Evolutionary conservation across 2,797 vertebrate species (phyloP).

Genomic region (Microctenopoma steveboyesi): DNA sequence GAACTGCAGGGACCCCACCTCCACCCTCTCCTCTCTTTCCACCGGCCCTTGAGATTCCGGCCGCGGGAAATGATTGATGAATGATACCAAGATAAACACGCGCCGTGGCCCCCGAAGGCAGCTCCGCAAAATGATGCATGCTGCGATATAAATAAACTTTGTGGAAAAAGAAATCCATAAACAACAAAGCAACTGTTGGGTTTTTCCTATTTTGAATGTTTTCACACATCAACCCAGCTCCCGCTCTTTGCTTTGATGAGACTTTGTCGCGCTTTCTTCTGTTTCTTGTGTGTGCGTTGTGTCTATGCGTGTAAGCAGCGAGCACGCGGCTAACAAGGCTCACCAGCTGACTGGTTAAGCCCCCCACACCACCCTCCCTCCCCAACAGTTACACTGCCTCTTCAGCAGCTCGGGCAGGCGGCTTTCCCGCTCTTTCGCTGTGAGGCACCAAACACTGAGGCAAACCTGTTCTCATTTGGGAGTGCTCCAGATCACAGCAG

Average conservation of each 20-base stretch:
- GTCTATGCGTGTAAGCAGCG: constrained; percentile 30
- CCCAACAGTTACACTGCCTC: constrained; percentile 54
- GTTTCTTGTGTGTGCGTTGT: constrained; percentile 24
- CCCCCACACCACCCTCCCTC: constrained; percentile 11
- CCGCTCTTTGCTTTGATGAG: constrained; percentile 56
- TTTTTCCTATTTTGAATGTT: constrained; percentile 45
- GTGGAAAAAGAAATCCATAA: constrained; percentile 61
- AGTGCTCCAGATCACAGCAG: constrained; percentile 74
- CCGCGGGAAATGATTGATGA: constrained; percentile 85
- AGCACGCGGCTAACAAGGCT: constrained; percentile 72
- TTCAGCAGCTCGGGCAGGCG: constrained; percentile 62
- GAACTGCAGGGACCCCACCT: constrained; percentile 62
- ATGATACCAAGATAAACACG: constrained; percentile 85
- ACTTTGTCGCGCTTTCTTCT: constrained; percentile 30
- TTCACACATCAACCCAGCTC: constrained; percentile 43
- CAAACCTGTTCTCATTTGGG: constrained; percentile 74
- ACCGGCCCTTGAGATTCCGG: constrained; percentile 77
- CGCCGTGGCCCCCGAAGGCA: constrained; percentile 73
- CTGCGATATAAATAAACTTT: constrained; percentile 79
- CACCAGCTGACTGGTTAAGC: constrained; percentile 74
- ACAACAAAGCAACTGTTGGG: constrained; percentile 64
- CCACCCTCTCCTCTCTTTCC: constrained; percentile 54
- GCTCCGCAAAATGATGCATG: constrained; percentile 81
- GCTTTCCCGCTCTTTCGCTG: constrained; percentile 63
- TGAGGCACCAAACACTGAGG: constrained; percentile 60